Evolutionary conservation across 1,140 invertebrate genomes (phyloP), one percentile per base, ranked within the genome.

Genomic region (Temnothorax longispinosus): DNA sequence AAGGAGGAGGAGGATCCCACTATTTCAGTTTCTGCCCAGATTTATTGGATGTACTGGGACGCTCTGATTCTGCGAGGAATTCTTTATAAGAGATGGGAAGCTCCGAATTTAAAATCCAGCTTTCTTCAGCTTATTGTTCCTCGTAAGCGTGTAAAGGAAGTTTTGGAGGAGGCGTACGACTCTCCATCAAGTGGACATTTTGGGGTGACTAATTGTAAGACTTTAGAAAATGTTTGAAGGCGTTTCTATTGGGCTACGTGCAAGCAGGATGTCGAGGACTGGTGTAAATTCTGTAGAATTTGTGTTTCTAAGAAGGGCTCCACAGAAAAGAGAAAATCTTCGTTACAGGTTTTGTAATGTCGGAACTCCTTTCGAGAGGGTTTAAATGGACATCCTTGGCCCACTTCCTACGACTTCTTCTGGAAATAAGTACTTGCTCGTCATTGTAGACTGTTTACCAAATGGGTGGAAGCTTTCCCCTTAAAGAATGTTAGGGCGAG

Each of bases 131-230:
- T 27, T 15, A 0, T 47, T 13, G 21, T 47, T 13, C 21, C 67
- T 1, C n/a, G 11, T 1, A 32, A 44, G 1, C 7, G 35, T 0
- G 10, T 50, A 0, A 18, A 15, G 1, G 0, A 15, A 10, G 27
- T 71, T 3, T 47, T 71, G 5, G 4, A 27, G 15, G 41, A 21
- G 0, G 41, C 5, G 0, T 21, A 71, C 7, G 67, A 71, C 15
- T 21, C 11, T 32, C 0, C 41, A 2, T 71, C 21, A 2, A 8
- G 21, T 1, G 56, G 54, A 11, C 35, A 74, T 35, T 81, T 87
- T n/a, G 75, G 32, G 6, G 11, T 80, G 0, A 27, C 32, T 21
- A 21, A 21, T 21, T 21, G 21, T 11, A 86, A 77, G 2, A 86
- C 74, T 0, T 11, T 77, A 3, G 52, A 47, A 11, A 47, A 1